Evolutionary conservation across 2,797 vertebrate genomes (phyloP).

Genomic region (Rhadinocentrus ornatus): DNA sequence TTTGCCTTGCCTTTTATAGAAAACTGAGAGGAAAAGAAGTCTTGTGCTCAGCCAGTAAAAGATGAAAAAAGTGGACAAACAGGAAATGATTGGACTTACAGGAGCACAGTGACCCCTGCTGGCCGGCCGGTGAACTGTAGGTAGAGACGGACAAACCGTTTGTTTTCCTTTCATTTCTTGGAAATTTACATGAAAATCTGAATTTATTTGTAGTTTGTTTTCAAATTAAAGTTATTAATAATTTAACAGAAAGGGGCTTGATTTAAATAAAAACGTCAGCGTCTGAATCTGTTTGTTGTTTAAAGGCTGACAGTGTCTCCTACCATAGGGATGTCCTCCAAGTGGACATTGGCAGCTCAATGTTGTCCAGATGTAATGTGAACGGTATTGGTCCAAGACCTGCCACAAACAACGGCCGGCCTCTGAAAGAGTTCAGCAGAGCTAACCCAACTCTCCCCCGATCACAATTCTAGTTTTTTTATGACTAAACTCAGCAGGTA

Average conservation of each 20-base stretch:
- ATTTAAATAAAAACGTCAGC: neutral
- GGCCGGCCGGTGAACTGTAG: constrained; percentile 1
- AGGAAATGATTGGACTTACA: neutral
- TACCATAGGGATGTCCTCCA: constrained; percentile 52
- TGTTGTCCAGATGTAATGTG: constrained; percentile 24
- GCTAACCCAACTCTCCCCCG: too few species aligned
- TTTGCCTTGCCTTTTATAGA: too few species aligned
- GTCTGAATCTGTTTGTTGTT: constrained; percentile 7
- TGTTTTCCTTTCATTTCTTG: constrained; percentile 56
- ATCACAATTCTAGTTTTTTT: too few species aligned
- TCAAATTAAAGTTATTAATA: too few species aligned
- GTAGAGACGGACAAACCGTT: constrained; percentile 7
- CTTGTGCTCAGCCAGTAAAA: neutral
- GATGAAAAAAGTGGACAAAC: neutral
- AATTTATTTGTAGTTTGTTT: too few species aligned
- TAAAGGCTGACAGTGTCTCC: neutral
- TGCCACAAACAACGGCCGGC: too few species aligned
- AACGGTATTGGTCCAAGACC: constrained; percentile 19
- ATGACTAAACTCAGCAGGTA: too few species aligned
- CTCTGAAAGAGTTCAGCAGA: too few species aligned
- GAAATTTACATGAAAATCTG: constrained; percentile 30
- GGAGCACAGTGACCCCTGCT: constrained; percentile 45
- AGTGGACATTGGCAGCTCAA: constrained; percentile 40
- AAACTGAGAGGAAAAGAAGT: neutral
- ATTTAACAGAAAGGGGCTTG: too few species aligned